phyloP scores from a whole-genome alignment of 2,113 vertebrate genomes.

The Motacilla tschutschensis region DNA sequence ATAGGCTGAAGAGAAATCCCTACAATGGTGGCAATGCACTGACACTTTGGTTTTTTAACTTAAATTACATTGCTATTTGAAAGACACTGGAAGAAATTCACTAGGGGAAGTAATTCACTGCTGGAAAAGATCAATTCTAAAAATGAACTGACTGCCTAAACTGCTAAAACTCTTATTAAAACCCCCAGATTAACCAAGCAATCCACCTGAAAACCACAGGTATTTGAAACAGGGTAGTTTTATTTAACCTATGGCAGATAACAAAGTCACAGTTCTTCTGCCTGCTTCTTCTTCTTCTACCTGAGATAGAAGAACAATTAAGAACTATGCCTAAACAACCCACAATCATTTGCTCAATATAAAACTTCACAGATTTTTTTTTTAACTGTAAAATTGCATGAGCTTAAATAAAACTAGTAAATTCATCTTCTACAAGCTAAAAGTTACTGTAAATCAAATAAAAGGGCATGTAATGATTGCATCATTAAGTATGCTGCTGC shows the following conservation, averaged over 20 bases:
- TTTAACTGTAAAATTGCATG: neutral
- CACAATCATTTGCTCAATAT: neutral
- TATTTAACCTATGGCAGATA: neutral
- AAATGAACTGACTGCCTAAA: neutral
- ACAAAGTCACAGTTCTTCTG: neutral
- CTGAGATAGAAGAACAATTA: neutral
- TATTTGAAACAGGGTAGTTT: neutral
- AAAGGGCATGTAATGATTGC: neutral
- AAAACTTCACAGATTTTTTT: neutral
- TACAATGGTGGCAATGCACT: neutral
- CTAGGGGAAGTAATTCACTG: neutral
- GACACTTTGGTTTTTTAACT: neutral
- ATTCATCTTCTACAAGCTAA: neutral
- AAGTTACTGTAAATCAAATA: neutral
- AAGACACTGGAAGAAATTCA: neutral
- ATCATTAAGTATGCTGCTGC: neutral
- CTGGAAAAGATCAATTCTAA: neutral
- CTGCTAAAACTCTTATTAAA: neutral
- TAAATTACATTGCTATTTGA: neutral
- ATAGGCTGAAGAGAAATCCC: neutral
- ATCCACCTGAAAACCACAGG: neutral
- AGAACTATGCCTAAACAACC: neutral
- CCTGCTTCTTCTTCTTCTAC: neutral
- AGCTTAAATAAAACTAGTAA: neutral
- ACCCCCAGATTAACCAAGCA: neutral